Base-by-base conservation (phyloP, 1,140 invertebrate species). In the Leguminivora glycinivorella region DNA sequence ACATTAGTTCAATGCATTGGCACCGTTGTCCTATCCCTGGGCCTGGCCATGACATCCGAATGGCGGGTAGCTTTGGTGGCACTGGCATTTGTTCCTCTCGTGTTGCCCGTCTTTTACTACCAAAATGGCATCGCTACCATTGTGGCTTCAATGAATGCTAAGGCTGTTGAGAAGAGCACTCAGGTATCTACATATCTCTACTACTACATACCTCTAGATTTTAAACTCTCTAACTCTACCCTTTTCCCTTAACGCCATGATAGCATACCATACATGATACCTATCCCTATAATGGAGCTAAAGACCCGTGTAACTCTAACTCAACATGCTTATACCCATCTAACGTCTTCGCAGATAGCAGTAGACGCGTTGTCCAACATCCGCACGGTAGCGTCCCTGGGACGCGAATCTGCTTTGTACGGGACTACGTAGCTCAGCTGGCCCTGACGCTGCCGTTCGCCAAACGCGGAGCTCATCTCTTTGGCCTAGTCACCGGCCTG, bases 321-420 rank as follows among this genome's bases (percentile, higher is more conserved):
- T 17, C n/a, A 47, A 47, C 14, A 5, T 47, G 9, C 14, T 47
- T 47, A 17, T 17, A 47, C 43, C 43, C n/a, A 14, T 5, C 1
- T 47, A 17, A 47, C 43, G n/a, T 47, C 43, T 68, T 25, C 79
- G 29, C 72, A 95, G 94, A 90, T 96, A 78, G 95, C 96, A 3
- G 93, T 95, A 34, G 96, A 97, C 90, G 94, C 94, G 19, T 94
- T 97, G 29, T 93, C 93, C 22, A 96, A 96, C 79, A 94, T 96
- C 4, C 88, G 94, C 76, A 97, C 96, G 0, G 95, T 97, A 1
- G 95, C 94, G 24, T 93, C 95, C 1, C 82, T 97, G 29, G 94
- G 94, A 1, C 88, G 93, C 38, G 95, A 96, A 84, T 87, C 93
- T 43, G 90, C 89, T 95, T 96, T 78, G 91, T 94, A 63, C 68